Evolutionary conservation across 2,888 invertebrate species (phyloP).

Genomic region (Drosophila yooni): DNA sequence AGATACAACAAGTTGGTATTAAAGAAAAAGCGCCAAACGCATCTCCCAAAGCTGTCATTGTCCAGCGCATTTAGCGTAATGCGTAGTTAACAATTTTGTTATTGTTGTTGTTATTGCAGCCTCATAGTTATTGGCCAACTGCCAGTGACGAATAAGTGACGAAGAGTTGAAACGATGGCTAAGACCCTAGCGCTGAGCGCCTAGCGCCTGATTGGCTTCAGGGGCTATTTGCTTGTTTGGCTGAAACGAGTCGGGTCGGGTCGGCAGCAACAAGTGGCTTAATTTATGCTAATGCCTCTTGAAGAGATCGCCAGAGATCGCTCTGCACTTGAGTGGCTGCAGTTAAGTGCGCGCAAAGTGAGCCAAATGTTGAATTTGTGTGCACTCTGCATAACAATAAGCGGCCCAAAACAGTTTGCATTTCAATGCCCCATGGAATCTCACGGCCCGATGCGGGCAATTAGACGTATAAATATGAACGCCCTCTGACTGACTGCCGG

Average conservation of each 20-base stretch:
- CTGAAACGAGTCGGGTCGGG: constrained; percentile 44
- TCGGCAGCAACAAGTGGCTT: constrained; percentile 71
- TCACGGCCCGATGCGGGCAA: constrained; percentile 62
- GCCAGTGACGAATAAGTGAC: constrained; percentile 62
- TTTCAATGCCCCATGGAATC: constrained; percentile 61
- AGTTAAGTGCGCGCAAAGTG: constrained; percentile 56
- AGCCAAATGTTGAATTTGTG: constrained; percentile 47
- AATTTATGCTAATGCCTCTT: constrained; percentile 73
- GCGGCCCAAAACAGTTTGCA: constrained; percentile 41
- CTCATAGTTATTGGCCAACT: constrained; percentile 70
- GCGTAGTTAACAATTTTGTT: constrained; percentile 32
- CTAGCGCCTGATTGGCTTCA: constrained; percentile 66
- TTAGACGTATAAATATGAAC: constrained; percentile 66
- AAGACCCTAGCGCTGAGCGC: not conserved
- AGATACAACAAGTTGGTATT: constrained; percentile 29
- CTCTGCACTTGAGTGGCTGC: constrained; percentile 58
- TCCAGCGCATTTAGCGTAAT: constrained; percentile 43
- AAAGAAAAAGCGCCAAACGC: constrained; percentile 70
- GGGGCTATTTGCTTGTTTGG: constrained; percentile 48
- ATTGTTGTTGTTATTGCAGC: constrained; percentile 30
- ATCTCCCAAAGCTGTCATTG: constrained; percentile 62
- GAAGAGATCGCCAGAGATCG: constrained; percentile 41
- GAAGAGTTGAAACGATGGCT: constrained; percentile 40
- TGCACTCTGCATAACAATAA: constrained; percentile 62
- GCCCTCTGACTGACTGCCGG: constrained; percentile 46